Conservation (phyloP, 2,888 invertebrate genomes). For the Philereme transversata region DNA sequence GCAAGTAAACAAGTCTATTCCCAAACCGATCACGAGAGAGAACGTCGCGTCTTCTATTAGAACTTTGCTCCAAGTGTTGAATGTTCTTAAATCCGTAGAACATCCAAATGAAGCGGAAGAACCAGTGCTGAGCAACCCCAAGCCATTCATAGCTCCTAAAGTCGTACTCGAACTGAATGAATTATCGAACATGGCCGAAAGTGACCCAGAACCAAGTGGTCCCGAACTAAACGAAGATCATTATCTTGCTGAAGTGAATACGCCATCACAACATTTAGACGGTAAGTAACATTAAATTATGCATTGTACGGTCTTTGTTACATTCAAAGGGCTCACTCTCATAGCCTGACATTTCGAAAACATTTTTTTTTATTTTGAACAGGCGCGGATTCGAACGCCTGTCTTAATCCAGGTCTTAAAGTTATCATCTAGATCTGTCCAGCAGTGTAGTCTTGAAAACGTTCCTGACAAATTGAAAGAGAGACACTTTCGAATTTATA, state of each 20-base stretch:
- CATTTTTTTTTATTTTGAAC: too few relatives aligned
- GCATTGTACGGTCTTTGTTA: neutral
- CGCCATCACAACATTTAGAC: constrained; percentile 75
- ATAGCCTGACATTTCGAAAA: too few relatives aligned
- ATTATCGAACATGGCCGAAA: constrained; percentile 16
- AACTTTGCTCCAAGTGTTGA: constrained; percentile 89
- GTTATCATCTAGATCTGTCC: too few relatives aligned
- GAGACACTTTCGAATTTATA: too few relatives aligned
- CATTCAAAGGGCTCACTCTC: too few relatives aligned
- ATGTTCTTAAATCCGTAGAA: constrained; percentile 84
- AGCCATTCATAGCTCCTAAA: constrained; percentile 61
- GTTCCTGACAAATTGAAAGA: too few relatives aligned
- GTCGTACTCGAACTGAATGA: constrained; percentile 29
- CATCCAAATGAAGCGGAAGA: constrained; percentile 66
- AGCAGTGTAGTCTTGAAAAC: too few relatives aligned
- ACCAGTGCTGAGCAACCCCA: constrained; percentile 67
- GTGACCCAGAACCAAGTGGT: constrained; percentile 34
- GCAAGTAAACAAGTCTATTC: constrained; percentile 89
- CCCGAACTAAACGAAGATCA: constrained; percentile 64
- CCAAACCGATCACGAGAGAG: constrained; percentile 89
- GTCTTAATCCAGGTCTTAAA: too few relatives aligned
- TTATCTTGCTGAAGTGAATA: constrained; percentile 65
- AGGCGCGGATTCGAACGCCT: too few relatives aligned
- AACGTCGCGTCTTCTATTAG: constrained; percentile 91
- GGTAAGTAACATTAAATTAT: constrained; percentile 51